Percentiles rank a stretch among this genome's conserved stretches.
phyloP scores from a whole-genome alignment of 2,888 invertebrate species.

The Thecocarcelia acutangulata region DNA sequence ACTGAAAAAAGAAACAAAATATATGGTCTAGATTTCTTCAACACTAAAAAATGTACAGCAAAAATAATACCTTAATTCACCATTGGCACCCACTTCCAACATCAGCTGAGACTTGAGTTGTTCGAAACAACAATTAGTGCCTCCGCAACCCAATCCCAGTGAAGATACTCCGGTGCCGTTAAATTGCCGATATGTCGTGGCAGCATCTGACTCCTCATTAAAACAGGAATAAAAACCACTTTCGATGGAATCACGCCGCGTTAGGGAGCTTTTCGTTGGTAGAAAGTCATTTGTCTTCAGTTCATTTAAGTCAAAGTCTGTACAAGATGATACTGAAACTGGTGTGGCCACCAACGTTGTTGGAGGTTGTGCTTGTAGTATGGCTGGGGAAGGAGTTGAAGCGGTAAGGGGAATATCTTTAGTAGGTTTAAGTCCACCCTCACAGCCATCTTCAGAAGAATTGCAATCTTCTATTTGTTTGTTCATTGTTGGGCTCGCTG shows the following conservation, averaged over 20 bases:
- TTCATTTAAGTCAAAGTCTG: slow-evolving; percentile 75
- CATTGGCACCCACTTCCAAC: slow-evolving; percentile 74
- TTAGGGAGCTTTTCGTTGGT: slow-evolving; percentile 80
- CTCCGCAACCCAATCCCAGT: slow-evolving; percentile 71
- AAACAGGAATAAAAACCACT: slow-evolving; percentile 94
- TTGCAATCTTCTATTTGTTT: slow-evolving; percentile 71
- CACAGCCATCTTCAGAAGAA: slow-evolving; percentile 74
- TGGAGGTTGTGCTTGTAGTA: slow-evolving; percentile 73
- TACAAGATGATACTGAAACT: slow-evolving; percentile 71
- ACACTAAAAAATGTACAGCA: not conserved
- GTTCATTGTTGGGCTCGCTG: slow-evolving; percentile 63
- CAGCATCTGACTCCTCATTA: slow-evolving; percentile 89
- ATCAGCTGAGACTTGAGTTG: slow-evolving; percentile 78
- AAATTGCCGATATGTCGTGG: slow-evolving; percentile 78
- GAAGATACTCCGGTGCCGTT: slow-evolving; percentile 70
- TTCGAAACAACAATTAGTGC: slow-evolving; percentile 77
- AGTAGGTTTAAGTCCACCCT: slow-evolving; percentile 67
- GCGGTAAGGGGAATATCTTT: slow-evolving; percentile 57
- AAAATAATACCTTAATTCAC: slow-evolving; percentile 75
- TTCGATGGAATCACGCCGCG: slow-evolving; percentile 92
- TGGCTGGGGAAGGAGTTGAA: slow-evolving; percentile 64
- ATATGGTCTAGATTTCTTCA: not conserved
- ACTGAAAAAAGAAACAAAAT: slow-evolving; percentile 66
- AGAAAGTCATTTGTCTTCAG: slow-evolving; percentile 75
- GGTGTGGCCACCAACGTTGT: slow-evolving; percentile 71